Conservation (phyloP, 2,113 vertebrate genomes). For the Solea solea region DNA sequence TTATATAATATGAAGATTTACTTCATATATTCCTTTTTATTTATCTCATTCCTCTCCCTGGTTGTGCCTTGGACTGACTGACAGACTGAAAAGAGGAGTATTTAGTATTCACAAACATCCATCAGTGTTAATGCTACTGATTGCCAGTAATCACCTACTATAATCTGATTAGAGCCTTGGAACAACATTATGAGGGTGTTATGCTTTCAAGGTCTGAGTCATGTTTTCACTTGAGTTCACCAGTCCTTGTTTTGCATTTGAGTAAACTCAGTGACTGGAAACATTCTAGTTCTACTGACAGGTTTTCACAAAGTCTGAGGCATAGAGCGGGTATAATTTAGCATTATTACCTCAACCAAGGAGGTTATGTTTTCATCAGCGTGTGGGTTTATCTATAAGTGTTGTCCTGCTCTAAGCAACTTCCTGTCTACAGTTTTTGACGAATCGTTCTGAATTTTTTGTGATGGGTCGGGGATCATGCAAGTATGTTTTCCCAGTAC, state of each 20-base stretch:
- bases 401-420: too few species aligned
- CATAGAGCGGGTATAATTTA: slow-evolving; percentile 25
- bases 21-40: neutral
- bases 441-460: neutral
- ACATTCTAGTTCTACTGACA: neutral
- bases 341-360: too few species aligned
- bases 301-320: neutral
- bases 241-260: slow-evolving; percentile 21
- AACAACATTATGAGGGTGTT: neutral
- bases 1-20: neutral
- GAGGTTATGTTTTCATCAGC: too few species aligned
- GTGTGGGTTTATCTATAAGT: too few species aligned
- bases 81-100: neutral
- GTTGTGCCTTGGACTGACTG: neutral
- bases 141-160: too few species aligned
- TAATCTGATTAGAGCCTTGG: slow-evolving; percentile 23
- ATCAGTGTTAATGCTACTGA: slow-evolving; percentile 16
- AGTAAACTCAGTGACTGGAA: slow-evolving; percentile 17
- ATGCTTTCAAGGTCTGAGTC: neutral
- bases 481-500: too few species aligned
- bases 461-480: too few species aligned
- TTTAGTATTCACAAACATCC: slow-evolving; percentile 7
- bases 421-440: too few species aligned
- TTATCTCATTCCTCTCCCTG: too few species aligned
- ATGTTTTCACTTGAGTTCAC: too few species aligned